A percentile compares a stretch with the other conserved stretches of the same genome.
phyloP scores from a whole-genome alignment of 35 echinoderm and acorn worm genomes.

The Apostichopus californicus region DNA sequence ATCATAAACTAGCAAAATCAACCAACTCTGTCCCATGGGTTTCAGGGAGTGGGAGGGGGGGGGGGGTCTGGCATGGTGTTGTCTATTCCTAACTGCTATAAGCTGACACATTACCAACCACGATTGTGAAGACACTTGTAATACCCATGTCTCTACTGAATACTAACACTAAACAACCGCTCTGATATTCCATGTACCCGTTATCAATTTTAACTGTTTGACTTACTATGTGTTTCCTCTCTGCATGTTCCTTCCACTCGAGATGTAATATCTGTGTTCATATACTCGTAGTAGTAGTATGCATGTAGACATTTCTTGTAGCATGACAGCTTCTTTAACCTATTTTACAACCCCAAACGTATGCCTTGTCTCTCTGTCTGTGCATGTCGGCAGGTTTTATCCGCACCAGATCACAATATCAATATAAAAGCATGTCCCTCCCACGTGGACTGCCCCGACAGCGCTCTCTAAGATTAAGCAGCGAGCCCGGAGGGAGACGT shows the following conservation, averaged over 20 bases:
- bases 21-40: no score
- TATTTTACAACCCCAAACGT: background rate
- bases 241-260: background rate
- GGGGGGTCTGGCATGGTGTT: no score
- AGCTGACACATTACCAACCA: no score
- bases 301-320: background rate
- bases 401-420: background rate
- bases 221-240: no score
- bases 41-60: no score
- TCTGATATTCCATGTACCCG: no score
- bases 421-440: slow-evolving; percentile 57
- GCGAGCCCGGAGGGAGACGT: slow-evolving; percentile 58
- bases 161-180: no score
- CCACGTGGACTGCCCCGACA: slow-evolving; percentile 58
- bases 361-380: slow-evolving; percentile 21
- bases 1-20: no score
- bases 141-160: no score
- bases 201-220: no score
- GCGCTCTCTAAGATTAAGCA: slow-evolving; percentile 56
- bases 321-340: background rate
- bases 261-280: background rate
- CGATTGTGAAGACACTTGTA: no score
- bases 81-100: no score
- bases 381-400: slow-evolving; percentile 30
- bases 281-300: background rate